Base-by-base conservation (phyloP, 2,113 vertebrate species). In the Chloebia gouldiae region DNA sequence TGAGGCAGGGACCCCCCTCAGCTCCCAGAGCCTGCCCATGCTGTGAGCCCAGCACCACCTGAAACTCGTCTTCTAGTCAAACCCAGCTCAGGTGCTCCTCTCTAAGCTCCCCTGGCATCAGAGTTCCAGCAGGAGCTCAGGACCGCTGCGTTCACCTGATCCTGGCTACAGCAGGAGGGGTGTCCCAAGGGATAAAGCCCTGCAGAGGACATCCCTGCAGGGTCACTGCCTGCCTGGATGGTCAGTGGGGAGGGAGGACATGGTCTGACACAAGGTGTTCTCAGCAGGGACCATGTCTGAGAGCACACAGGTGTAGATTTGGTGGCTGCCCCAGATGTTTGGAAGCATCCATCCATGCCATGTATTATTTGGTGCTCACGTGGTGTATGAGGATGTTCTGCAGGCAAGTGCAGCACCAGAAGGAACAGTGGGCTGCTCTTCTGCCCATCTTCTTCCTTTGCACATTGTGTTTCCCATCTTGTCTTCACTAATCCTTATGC, bases 401-500 rank as follows among this genome's bases (percentile, higher is more conserved):
- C 54, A 65, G 44, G 53, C 3, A 0, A 51, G 31, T 77, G 35
- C 68, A 75, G 47, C 2, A 0, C 35, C 60, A 83, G 39, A 51
- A 80, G 44, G 54, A 93, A 12, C 21, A 50, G 31, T 53, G 85
- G 10, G 51, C 72, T 79, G 64, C 39, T 79, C 68, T 64, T 76
- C 60, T 86, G 47, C 69, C 31, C 44, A 12, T 82, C 60, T 53
- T 85, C 27, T 66, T 87, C 81, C 87, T 86, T 64, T 79, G 72
- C 27, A 53, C 28, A 3, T 60, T 73, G 59, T 21, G 17, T 86
- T 88, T 95, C 72, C 88, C 20, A 30, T 79, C 56, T 57, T 78
- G 21, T 81, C 80, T 92, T 92, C 80, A 81, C 82, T 81, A 88
- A 86, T 83, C 28, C 60, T 86, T 47, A 56, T 69, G 85, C 68